Base-by-base conservation (phyloP, 2,888 invertebrate genomes). In the Augiades crinisus region DNA sequence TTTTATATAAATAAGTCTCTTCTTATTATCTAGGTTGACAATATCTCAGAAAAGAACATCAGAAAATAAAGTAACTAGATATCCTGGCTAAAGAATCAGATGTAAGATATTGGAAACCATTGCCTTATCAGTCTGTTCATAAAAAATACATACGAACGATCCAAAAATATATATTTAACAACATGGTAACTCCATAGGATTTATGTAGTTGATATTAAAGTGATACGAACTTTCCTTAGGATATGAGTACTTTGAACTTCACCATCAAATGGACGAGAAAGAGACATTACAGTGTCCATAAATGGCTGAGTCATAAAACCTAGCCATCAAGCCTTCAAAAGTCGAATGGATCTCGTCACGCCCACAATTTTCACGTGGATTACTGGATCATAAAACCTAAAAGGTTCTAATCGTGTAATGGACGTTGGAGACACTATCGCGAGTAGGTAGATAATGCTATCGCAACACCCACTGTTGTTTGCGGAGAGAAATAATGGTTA, bases 381-480 rank as follows among this genome's bases (percentile, higher is more conserved):
- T 72, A 74, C 58, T 59, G 38, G 36, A 53, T 67, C 67, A 73
- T 75, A 74, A 68, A 72, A 67, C 61, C 57, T 79, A 70, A 80
- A 81, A 78, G 80, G 78, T 69, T 78, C 75, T 77, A 77, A 75
- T 78, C 75, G 60, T 59, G 68, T 81, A 81, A 82, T 82, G 81
- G 78, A 73, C 66, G 64, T 75, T 70, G 63, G 58, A 63, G 61
- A 54, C 50, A 54, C 56, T 68, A 68, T 63, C 67, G 56, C 60
- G 61, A 68, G 63, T 37, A 22, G 61, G 61, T 46, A 58, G 77
- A 75, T 77, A 75, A 52, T 53, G 56, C 49, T 78, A 79, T 78
- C 64, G n/a, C n/a, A 44, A 53, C 53, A 36, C 47, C 51, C 68
- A 60, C 49, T 57, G 53, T 6, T 51, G 30, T 14, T 10, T 19